Base-by-base conservation (phyloP, 2,888 invertebrate genomes). In the Epinotia nisella region DNA sequence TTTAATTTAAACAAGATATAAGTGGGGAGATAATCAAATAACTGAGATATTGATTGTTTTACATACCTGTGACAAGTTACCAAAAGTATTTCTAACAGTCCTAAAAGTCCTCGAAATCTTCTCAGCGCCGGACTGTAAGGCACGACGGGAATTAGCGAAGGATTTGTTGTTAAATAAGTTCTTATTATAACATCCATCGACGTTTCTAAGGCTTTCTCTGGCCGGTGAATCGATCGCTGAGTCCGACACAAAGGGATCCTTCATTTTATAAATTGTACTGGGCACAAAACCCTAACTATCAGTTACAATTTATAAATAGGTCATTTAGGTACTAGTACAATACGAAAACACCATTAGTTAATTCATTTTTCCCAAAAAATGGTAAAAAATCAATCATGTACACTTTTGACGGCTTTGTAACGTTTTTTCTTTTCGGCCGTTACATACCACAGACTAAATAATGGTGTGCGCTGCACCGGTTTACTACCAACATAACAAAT, bases 71-170 rank as follows among this genome's bases (percentile, higher is more conserved):
- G 96, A 95, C 76, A 96, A 90, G 74, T 95, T 95, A 15, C 96
- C 96, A 76, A 96, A 94, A 19, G 95, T 95, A 72, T 95, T 95
- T 78, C 95, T 91, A 24, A 96, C 95, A 76, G 93, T 95, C 74
- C 95, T 95, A 78, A 96, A 94, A 0, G 96, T 96, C 84, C 94
- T 95, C 1, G 95, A 94, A 75, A 96, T 93, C 84, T 95, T 95
- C 76, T 96, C 96, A 13, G 96, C 96, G 41, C 96, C 95, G 61
- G 94, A 95, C 79, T 96, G 94, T 62, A 96, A 87, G 58, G 94
- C 95, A 80, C 94, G 94, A 76, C 95, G 94, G 10, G 96, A 95
- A 82, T 95, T 96, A 49, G 94, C 95, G 55, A 96, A 92, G 10
- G 93, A 90, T 78, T 86, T 89, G 21, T 91, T 81, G 87, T 93